Evolutionary conservation across 2,113 vertebrate genomes (phyloP), one percentile per base, ranked within the genome.

Genomic region (Suricata suricatta): DNA sequence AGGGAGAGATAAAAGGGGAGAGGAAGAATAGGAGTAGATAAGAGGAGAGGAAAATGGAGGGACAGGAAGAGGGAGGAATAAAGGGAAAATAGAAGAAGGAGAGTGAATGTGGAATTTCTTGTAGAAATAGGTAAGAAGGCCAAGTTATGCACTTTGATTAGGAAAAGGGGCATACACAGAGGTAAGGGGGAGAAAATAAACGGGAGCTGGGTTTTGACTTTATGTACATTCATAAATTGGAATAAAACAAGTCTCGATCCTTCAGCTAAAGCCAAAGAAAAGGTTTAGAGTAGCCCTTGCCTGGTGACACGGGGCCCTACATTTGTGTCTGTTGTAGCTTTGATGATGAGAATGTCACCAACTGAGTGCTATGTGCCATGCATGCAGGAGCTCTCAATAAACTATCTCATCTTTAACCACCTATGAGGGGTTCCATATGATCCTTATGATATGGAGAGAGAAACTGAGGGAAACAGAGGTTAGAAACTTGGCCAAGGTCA

Each of bases 281-380:
- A 79, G 60, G 7, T 41, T 80, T 44, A 64, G 57, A 17, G 2
- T 21, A 33, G 25, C 38, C 8, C 74, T 89, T 71, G 79, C 41
- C 3, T 5, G 16, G n/a, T 8, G 74, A 38, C 25, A 0, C 0
- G 0, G 3, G 41, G 6, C 23, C 41, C 41, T 57, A 31, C 71
- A 3, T 16, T 57, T n/a, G 11, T 3, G 7, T 68, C 7, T 25
- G 8, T 29, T 68, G 6, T 68, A 35, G 15, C 38, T 31, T 71
- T 74, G 31, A 52, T 19, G 31, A 33, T 3, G 13, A 93, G 60
- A 71, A 5, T 10, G 44, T 57, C 5, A 9, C 38, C 74, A 33
- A 38, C 41, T 35, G 72, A 71, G 3, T 25, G n/a, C 69, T 8
- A 17, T 0, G 3, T 17, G 23, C n/a, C 68, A 27, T 8, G 21